Evolutionary conservation across 2,888 invertebrate genomes (phyloP).

Genomic region (Baronia brevicornis): DNA sequence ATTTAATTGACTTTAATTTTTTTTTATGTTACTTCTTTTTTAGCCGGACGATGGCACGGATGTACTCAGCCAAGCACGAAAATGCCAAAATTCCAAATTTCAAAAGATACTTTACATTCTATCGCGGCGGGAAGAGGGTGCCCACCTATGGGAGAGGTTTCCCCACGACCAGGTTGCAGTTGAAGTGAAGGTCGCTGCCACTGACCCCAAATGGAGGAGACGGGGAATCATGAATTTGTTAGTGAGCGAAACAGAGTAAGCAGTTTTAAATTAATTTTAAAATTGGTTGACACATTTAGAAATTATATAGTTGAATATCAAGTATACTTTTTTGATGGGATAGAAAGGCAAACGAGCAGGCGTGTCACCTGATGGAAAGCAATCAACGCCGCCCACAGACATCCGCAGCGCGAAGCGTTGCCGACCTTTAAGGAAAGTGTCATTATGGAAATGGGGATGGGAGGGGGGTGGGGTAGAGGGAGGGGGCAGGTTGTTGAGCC

Average conservation of each 20-base stretch:
- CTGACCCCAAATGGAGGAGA: constrained; percentile 79
- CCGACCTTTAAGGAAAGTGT: too few relatives aligned
- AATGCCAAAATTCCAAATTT: constrained; percentile 77
- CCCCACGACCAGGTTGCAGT: constrained; percentile 71
- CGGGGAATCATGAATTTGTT: constrained; percentile 80
- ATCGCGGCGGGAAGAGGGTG: constrained; percentile 70
- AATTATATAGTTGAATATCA: too few relatives aligned
- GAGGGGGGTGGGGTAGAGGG: too few relatives aligned
- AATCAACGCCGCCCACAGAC: too few relatives aligned
- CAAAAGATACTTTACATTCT: constrained; percentile 78
- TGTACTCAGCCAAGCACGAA: constrained; percentile 55
- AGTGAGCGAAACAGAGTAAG: constrained; percentile 78
- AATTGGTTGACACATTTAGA: background rate
- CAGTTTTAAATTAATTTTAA: background rate
- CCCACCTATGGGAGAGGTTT: constrained; percentile 74
- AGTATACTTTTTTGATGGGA: too few relatives aligned
- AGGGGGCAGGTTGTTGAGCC: too few relatives aligned
- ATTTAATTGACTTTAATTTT: too few relatives aligned
- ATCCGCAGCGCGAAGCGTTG: too few relatives aligned
- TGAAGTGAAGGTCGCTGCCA: constrained; percentile 80
- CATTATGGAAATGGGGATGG: too few relatives aligned
- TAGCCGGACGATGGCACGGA: constrained; percentile 46
- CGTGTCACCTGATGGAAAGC: too few relatives aligned
- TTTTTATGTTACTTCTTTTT: constrained; percentile 16
- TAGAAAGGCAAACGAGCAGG: too few relatives aligned